These are phyloP conservation scores for Canis aureus DNA, from an alignment of 2,113 vertebrate species.

Conservation along the genomic window DNA sequence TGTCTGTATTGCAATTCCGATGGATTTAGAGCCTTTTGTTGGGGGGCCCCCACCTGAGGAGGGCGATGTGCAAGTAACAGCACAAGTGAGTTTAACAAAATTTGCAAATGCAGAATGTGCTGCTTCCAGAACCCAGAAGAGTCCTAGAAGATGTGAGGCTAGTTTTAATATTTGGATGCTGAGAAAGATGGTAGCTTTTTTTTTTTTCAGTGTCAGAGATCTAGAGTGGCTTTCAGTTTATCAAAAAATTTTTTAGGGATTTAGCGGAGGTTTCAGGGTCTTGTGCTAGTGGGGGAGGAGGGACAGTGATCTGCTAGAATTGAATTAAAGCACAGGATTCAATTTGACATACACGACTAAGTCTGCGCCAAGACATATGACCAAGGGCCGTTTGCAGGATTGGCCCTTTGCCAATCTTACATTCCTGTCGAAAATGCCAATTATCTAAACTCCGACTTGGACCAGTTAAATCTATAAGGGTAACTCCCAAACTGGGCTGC, in stretches of 20 bases:
- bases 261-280: not conserved
- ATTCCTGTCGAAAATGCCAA: not conserved
- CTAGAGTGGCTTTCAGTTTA: not conserved
- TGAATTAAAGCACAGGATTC: not conserved
- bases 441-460: not conserved
- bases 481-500: not conserved
- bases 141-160: not conserved
- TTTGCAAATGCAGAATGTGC: not conserved
- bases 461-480: not conserved
- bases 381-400: not conserved
- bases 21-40: not conserved
- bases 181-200: not conserved
- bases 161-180: not conserved
- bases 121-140: not conserved
- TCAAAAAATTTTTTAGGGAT: not conserved
- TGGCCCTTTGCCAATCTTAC: too few relatives aligned
- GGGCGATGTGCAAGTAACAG: not conserved
- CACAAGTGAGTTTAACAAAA: not conserved
- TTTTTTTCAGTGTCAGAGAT: not conserved
- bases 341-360: not conserved
- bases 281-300: not conserved
- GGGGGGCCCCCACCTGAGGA: not conserved
- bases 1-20: not conserved
- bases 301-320: not conserved
- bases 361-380: not conserved